A percentile compares a stretch with the other conserved stretches of the same genome.
Conservation (phyloP, 2,113 vertebrate species). For the Apeltes quadracus region DNA sequence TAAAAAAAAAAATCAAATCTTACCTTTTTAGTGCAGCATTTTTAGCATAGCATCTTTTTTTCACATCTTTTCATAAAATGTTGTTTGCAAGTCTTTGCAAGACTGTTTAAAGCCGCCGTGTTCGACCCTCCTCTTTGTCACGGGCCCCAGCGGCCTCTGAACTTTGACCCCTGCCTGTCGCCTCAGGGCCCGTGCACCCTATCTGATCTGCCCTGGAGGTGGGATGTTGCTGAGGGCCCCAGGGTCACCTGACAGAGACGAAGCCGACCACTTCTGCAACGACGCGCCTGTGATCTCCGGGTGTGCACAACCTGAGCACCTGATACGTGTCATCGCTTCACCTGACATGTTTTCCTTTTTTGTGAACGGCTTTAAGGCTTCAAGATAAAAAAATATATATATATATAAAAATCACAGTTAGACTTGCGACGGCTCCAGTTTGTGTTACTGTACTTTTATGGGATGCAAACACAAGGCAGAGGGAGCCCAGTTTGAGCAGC, state of each 20-base stretch:
- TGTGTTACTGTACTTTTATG: constrained; percentile 53
- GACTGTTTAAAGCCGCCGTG: background rate
- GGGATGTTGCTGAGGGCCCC: constrained; percentile 37
- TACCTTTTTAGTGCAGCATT: background rate
- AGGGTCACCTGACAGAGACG: constrained; percentile 60
- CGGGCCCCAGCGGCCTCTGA: constrained; percentile 22
- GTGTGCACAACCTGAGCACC: constrained; percentile 67
- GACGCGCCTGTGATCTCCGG: constrained; percentile 59
- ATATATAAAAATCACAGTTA: constrained; percentile 42
- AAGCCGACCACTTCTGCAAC: constrained; percentile 39
- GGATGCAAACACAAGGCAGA: constrained; percentile 54
- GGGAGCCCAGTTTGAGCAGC: constrained; percentile 12
- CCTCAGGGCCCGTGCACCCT: constrained; percentile 44
- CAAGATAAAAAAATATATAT: background rate
- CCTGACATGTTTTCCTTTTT: constrained; percentile 42
- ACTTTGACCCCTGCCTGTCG: constrained; percentile 60
- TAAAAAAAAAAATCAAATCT: background rate
- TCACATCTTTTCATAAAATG: background rate
- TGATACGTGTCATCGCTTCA: constrained; percentile 74
- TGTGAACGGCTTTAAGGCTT: constrained; percentile 54
- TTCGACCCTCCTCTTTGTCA: constrained; percentile 4
- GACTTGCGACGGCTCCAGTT: constrained; percentile 47
- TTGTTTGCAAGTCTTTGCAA: background rate
- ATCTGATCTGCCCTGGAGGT: constrained; percentile 43
- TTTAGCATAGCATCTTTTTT: background rate